These are phyloP conservation scores for Altica lythri DNA, from an alignment of 2,888 invertebrate species.

Conservation along the genomic window DNA sequence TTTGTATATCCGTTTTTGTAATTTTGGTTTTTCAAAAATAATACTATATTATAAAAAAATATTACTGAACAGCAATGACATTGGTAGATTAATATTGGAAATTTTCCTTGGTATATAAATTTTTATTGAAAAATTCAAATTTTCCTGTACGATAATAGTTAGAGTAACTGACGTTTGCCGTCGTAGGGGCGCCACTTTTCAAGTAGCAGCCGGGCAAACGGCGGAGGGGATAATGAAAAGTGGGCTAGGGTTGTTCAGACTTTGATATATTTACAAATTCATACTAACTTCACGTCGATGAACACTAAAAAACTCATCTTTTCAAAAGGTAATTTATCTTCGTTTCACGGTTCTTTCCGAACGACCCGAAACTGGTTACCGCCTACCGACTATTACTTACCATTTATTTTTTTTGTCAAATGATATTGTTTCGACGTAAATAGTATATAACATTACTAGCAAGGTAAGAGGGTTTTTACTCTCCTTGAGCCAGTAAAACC, in stretches of 20 bases:
- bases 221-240: slow-evolving; percentile 53
- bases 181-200: slow-evolving; percentile 48
- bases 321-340: slow-evolving; percentile 58
- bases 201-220: slow-evolving; percentile 1
- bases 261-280: slow-evolving; percentile 59
- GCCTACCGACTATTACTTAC: slow-evolving; percentile 36
- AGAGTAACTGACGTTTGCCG: slow-evolving; percentile 36
- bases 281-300: slow-evolving; percentile 58
- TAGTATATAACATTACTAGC: no score
- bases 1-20: no score
- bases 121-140: slow-evolving; percentile 6
- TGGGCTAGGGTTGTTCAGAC: slow-evolving; percentile 56
- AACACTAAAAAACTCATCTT: slow-evolving; percentile 58
- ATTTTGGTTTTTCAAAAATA: no score
- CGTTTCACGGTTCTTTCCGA: slow-evolving; percentile 54
- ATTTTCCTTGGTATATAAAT: no score
- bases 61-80: no score
- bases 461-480: no score
- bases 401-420: slow-evolving; percentile 32
- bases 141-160: slow-evolving; percentile 14
- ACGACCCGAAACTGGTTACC: slow-evolving; percentile 31
- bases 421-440: slow-evolving; percentile 19
- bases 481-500: no score
- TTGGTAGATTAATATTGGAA: no score
- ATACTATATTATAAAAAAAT: no score